Base-by-base conservation (phyloP, 2,113 vertebrate species). In the Dromiciops gliroides region DNA sequence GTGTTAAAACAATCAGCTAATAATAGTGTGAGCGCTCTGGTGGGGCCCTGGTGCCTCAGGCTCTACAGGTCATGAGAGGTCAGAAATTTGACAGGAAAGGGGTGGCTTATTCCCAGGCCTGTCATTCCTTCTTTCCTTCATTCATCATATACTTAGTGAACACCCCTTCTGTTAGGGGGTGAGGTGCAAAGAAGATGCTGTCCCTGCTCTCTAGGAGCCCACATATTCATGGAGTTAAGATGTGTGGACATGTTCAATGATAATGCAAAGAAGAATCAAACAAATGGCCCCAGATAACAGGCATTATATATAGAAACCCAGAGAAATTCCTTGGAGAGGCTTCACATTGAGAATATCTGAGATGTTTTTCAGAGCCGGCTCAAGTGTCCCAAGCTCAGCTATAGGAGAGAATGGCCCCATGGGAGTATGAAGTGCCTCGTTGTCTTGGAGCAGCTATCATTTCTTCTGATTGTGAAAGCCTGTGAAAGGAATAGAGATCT, bases 1-100 rank as follows among this genome's bases (percentile, higher is more conserved):
- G 26, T 75, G 48, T 93, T 97, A 95, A 96, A 95, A 92, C 94
- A 95, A 49, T 97, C 90, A 90, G 89, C 49, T 97, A 96, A 97
- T 97, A 96, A 97, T 90, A 94, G 96, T 93, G 83, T 89, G 89
- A 89, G 93, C 3, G 49, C 31, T 31, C 91, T 47, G 91, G 16
- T 12, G 44, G 94, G 47, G 89, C 48, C 48, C 89, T 48, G 48
- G 48, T 90, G 89, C 89, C 48, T 28, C 24, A 8, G 48, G 89
- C 89, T 24, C 19, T 50, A 1, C 91, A 51, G 93, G 92, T 94
- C 83, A n/a, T 48, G 0, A 88, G 1, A 51, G 89, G 92, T 52
- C 28, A 88, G 51, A 3, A 0, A 89, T 89, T 44, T 83, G 67
- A 83, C 44, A n/a, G n/a, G 67, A 83, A 83, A 83, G 67, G 19